Conservation (phyloP, 2,113 vertebrate genomes). For the Delphinapterus leucas region DNA sequence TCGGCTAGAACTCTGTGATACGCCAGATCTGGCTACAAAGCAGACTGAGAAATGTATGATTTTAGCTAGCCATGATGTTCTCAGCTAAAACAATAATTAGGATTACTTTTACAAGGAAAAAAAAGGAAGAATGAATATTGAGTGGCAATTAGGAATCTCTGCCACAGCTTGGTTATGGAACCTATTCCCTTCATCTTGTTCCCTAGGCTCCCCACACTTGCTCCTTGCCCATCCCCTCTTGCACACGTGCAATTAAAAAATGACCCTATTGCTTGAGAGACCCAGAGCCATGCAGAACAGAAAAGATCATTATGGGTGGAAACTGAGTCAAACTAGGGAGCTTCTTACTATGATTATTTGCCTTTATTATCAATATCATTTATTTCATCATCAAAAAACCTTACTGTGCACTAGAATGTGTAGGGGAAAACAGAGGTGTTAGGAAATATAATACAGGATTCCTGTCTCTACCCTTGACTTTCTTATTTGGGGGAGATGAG, state of each 20-base stretch:
- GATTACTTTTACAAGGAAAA: background rate
- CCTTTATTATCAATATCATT: background rate
- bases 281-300: background rate
- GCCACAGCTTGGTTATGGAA: background rate
- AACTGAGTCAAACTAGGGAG: background rate
- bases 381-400: background rate
- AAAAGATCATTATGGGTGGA: background rate
- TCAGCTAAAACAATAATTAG: background rate
- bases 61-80: background rate
- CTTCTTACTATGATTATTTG: background rate
- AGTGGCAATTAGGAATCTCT: background rate
- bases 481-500: background rate
- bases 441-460: background rate
- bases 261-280: background rate
- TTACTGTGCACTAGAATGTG: background rate
- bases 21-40: background rate
- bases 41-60: background rate
- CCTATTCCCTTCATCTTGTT: background rate
- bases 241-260: background rate
- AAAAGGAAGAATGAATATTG: background rate
- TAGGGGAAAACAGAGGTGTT: background rate
- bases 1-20: background rate
- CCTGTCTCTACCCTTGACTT: background rate
- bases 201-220: background rate
- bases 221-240: background rate